Conservation (phyloP, 2,888 invertebrate species). For the Drosophila mimica region DNA sequence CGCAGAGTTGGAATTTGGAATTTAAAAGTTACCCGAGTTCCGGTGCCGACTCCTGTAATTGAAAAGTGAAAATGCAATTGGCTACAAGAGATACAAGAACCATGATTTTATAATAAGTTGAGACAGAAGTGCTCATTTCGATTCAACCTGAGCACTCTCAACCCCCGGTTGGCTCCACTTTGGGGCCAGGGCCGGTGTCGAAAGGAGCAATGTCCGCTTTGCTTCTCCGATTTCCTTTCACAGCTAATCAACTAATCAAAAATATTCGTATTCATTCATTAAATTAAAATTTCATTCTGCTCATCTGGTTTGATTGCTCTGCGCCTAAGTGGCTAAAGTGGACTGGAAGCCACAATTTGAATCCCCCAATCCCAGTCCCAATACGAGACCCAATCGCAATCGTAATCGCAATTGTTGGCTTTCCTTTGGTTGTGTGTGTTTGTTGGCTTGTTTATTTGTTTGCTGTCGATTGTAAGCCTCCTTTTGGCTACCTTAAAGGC, state of each 20-base stretch:
- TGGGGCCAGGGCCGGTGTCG: neutral
- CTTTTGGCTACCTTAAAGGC: conserved; percentile 37
- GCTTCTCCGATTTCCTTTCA: conserved; percentile 34
- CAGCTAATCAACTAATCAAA: conserved; percentile 75
- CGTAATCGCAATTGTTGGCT: conserved; percentile 74
- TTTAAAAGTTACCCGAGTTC: conserved; percentile 58
- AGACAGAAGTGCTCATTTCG: neutral
- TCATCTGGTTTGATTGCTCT: conserved; percentile 77
- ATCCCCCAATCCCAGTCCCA: conserved; percentile 49
- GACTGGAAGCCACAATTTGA: conserved; percentile 56
- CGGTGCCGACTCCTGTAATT: conserved; percentile 51
- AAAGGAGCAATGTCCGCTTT: conserved; percentile 8
- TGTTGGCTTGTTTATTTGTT: conserved; percentile 60
- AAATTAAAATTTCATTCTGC: conserved; percentile 79
- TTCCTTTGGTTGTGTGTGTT: conserved; percentile 40
- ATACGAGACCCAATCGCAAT: conserved; percentile 62
- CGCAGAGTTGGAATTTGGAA: conserved; percentile 70
- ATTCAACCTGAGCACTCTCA: neutral
- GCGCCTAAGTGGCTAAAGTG: conserved; percentile 67
- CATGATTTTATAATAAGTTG: conserved; percentile 34
- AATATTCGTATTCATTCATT: conserved; percentile 74
- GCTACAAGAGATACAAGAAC: conserved; percentile 23
- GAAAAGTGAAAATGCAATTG: conserved; percentile 63
- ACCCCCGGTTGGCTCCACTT: neutral
- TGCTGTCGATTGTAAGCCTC: conserved; percentile 53